These are phyloP conservation scores for Xerus inauris DNA, from an alignment of 2,113 vertebrate species.

Conservation along the genomic window DNA sequence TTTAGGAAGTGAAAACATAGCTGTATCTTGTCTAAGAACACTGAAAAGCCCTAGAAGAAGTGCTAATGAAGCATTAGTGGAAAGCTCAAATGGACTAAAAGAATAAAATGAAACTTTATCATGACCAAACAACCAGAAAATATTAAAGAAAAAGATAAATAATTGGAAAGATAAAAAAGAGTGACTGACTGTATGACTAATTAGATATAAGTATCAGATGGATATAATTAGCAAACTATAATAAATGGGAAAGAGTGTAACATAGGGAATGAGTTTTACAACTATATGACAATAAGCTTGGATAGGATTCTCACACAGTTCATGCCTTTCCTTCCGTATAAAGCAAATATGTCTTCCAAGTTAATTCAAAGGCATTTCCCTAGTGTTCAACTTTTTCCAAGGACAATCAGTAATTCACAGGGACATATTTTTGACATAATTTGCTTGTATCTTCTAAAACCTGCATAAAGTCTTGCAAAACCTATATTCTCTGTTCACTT, in stretches of 20 bases:
- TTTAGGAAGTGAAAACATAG: constrained; percentile 37
- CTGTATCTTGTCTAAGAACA: neutral
- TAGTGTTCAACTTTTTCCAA: constrained; percentile 42
- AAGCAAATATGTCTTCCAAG: neutral
- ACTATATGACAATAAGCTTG: neutral
- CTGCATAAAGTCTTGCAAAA: constrained; percentile 29
- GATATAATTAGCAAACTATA: constrained; percentile 39
- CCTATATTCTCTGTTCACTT: neutral
- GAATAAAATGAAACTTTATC: constrained; percentile 35
- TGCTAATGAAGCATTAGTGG: neutral
- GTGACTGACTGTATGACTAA: neutral
- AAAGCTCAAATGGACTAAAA: constrained; percentile 44
- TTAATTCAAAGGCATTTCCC: constrained; percentile 43
- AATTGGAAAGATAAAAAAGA: neutral
- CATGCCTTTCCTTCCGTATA: constrained; percentile 31
- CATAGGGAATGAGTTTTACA: neutral
- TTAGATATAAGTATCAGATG: constrained; percentile 43
- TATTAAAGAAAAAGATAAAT: neutral
- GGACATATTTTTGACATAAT: constrained; percentile 27
- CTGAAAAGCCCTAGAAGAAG: neutral
- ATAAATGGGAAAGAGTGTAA: neutral
- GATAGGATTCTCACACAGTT: neutral
- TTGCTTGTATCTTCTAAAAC: constrained; percentile 49
- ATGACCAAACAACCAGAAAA: constrained; percentile 29
- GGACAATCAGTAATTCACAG: neutral